A percentile compares a stretch with the other conserved stretches of the same genome.
Evolutionary conservation across 2,888 invertebrate species (phyloP).

Genomic region (Catocala fraxini): DNA sequence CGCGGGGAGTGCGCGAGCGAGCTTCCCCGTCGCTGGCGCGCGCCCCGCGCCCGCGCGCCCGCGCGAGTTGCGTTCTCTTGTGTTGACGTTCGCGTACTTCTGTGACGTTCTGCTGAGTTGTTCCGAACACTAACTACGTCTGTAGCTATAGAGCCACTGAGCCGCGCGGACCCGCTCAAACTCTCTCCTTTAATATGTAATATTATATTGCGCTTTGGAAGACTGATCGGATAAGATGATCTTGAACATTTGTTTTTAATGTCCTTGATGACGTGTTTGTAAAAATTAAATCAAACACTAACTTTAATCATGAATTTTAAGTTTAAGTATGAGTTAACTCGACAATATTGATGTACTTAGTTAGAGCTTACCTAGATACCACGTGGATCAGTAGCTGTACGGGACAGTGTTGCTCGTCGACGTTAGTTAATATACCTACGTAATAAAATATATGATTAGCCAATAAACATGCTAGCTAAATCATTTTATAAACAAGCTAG

Average conservation of each 20-base stretch:
- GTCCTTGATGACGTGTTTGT: slow-evolving; percentile 50
- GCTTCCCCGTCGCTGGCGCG: slow-evolving; percentile 71
- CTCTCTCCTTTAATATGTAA: slow-evolving; percentile 61
- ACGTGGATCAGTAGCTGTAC: slow-evolving; percentile 43
- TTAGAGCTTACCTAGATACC: slow-evolving; percentile 45
- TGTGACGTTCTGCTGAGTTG: slow-evolving; percentile 15
- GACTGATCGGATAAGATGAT: slow-evolving; percentile 68
- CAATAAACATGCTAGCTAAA: slow-evolving; percentile 36
- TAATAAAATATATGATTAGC: slow-evolving; percentile 30
- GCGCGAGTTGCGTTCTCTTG: slow-evolving; percentile 42
- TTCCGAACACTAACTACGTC: slow-evolving; percentile 15
- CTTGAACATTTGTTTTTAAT: slow-evolving; percentile 52
- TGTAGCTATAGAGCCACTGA: slow-evolving; percentile 20
- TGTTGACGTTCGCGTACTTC: slow-evolving; percentile 30
- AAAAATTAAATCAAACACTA: slow-evolving; percentile 46
- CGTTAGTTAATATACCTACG: slow-evolving; percentile 12
- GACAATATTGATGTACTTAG: slow-evolving; percentile 52
- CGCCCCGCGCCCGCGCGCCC: slow-evolving; percentile 50
- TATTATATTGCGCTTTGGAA: slow-evolving; percentile 68
- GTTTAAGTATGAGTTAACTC: slow-evolving; percentile 50
- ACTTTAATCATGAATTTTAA: slow-evolving; percentile 46
- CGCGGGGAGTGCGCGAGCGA: slow-evolving; percentile 66
- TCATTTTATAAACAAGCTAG: slow-evolving; percentile 42
- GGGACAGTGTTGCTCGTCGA: slow-evolving; percentile 11
- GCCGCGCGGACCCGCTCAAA: slow-evolving; percentile 61